Evolutionary conservation across 2,888 invertebrate species (phyloP).

Genomic region (Dynastes grantii): DNA sequence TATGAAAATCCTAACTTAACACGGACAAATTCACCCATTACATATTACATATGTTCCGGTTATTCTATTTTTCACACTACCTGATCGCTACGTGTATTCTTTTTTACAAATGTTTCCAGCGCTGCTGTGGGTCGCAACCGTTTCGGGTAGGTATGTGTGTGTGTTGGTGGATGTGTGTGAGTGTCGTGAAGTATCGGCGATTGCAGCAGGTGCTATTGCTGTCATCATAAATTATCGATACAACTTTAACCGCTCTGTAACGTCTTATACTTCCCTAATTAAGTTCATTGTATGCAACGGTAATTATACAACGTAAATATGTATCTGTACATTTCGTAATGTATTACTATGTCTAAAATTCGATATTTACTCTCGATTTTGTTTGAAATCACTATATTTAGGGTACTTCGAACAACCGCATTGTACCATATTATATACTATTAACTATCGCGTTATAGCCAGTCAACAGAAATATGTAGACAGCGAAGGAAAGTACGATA

Average conservation of each 20-base stretch:
- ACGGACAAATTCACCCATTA: constrained; percentile 7
- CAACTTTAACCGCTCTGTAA: constrained; percentile 69
- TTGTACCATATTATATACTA: too few relatives aligned
- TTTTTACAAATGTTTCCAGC: not conserved
- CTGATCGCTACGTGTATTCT: constrained; percentile 1
- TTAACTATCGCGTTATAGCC: too few relatives aligned
- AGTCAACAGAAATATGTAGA: too few relatives aligned
- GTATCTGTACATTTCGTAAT: not conserved
- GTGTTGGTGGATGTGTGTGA: not conserved
- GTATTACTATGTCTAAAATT: constrained; percentile 7
- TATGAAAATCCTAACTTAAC: not conserved
- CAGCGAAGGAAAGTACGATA: too few relatives aligned
- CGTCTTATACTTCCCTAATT: constrained; percentile 65
- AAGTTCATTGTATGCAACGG: constrained; percentile 61
- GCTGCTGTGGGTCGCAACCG: constrained; percentile 22
- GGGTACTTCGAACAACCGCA: too few relatives aligned
- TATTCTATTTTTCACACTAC: constrained; percentile 23
- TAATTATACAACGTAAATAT: constrained; percentile 44
- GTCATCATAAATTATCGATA: constrained; percentile 69
- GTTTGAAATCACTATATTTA: too few relatives aligned
- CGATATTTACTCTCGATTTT: not conserved
- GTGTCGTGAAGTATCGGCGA: constrained; percentile 66
- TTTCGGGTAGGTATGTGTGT: constrained; percentile 29
- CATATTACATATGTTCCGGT: constrained; percentile 33
- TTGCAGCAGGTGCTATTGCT: constrained; percentile 71